phyloP scores from a whole-genome alignment of 2,888 invertebrate genomes.

The Choreutis nemorana region DNA sequence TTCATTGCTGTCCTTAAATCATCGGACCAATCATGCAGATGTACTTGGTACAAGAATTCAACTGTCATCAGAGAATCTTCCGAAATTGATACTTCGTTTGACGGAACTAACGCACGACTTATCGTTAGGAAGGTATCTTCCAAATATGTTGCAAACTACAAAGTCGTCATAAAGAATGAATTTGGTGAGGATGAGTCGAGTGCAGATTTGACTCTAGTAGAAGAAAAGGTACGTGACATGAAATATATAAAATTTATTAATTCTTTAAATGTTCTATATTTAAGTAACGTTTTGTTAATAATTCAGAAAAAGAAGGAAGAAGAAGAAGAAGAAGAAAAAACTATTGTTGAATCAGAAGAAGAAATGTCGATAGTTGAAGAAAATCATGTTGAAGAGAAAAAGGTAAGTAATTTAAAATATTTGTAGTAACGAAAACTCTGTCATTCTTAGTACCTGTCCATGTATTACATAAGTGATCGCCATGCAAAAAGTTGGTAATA shows the following conservation, averaged over 20 bases:
- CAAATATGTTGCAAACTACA: conserved; percentile 84
- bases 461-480: too few relatives aligned
- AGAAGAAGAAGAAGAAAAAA: conserved; percentile 48
- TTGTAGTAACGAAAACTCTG: not conserved
- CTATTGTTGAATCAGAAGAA: conserved; percentile 57
- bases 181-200: conserved; percentile 89
- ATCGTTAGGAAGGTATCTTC: conserved; percentile 78
- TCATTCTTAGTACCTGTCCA: not conserved
- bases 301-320: conserved; percentile 58
- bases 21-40: conserved; percentile 79
- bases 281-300: not conserved
- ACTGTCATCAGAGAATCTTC: conserved; percentile 80
- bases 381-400: conserved; percentile 58
- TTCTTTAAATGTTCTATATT: not conserved
- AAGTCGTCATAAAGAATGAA: conserved; percentile 88
- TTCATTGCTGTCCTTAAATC: conserved; percentile 78
- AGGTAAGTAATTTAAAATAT: conserved; percentile 26
- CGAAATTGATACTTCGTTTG: conserved; percentile 81
- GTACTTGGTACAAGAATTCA: conserved; percentile 87
- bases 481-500: not conserved
- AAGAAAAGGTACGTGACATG: conserved; percentile 60
- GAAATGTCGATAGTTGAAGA: conserved; percentile 59
- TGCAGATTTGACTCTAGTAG: conserved; percentile 82
- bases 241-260: not conserved
- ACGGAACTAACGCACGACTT: conserved; percentile 82